Evolutionary conservation across 2,113 vertebrate species (phyloP).

Genomic region (Nesogale talazaci): DNA sequence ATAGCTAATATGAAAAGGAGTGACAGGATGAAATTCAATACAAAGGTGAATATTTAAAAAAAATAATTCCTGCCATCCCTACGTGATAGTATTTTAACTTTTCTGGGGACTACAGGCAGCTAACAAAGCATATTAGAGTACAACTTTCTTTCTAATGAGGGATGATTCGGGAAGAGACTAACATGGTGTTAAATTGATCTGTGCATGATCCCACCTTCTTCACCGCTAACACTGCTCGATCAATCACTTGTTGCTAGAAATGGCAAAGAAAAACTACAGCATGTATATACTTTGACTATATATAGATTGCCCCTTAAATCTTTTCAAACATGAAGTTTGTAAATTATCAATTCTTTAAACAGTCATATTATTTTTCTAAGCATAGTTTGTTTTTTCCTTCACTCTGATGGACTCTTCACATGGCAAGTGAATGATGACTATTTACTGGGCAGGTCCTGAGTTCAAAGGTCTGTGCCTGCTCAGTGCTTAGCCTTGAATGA

Average conservation of each 20-base stretch:
- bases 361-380: not conserved
- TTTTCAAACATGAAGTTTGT: constrained; percentile 39
- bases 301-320: constrained; percentile 31
- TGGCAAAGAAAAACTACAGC: not conserved
- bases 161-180: not conserved
- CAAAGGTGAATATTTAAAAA: not conserved
- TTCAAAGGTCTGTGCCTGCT: not conserved
- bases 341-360: not conserved
- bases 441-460: not conserved
- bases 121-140: not conserved
- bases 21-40: not conserved
- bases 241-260: constrained; percentile 40
- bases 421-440: not conserved
- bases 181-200: constrained; percentile 1
- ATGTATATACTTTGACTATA: constrained; percentile 1
- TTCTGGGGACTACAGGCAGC: not conserved
- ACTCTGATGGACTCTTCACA: not conserved
- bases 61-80: not conserved
- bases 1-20: not conserved
- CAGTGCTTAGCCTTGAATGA: not conserved
- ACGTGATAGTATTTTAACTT: not conserved
- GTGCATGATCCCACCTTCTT: not conserved
- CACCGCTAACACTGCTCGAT: not conserved
- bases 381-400: too few species aligned
- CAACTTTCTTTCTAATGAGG: not conserved